A percentile compares a stretch with the other conserved stretches of the same genome.
phyloP scores from a whole-genome alignment of 2,797 vertebrate species.

The Lutjanus campechanus region DNA sequence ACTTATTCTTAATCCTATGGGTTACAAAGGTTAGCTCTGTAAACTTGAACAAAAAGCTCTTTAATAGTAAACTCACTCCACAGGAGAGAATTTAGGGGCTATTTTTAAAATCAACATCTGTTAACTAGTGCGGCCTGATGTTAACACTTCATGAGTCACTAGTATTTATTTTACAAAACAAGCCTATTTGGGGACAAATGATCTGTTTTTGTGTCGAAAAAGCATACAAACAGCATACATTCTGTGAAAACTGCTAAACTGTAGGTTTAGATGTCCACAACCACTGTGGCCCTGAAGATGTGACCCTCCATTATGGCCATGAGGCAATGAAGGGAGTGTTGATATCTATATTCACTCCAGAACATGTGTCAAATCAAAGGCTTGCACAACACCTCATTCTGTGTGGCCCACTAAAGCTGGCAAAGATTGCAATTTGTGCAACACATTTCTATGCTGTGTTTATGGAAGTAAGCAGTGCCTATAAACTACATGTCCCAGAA shows the following conservation, averaged over 20 bases:
- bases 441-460: no score
- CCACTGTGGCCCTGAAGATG: background rate
- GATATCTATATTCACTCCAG: background rate
- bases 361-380: no score
- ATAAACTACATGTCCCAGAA: no score
- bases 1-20: background rate
- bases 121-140: background rate
- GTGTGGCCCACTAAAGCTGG: no score
- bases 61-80: background rate
- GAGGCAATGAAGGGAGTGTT: background rate
- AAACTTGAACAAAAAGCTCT: background rate
- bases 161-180: background rate
- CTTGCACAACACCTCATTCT: no score
- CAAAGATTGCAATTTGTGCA: no score
- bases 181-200: background rate
- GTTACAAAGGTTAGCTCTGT: background rate
- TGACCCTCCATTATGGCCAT: background rate
- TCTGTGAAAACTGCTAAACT: background rate
- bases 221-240: background rate
- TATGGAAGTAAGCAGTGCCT: no score
- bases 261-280: background rate
- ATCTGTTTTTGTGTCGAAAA: background rate
- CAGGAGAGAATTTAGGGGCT: no score
- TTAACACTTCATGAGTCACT: background rate
- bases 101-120: background rate